phyloP scores from a whole-genome alignment of 2,797 vertebrate species.

The Euthynnus affinis region DNA sequence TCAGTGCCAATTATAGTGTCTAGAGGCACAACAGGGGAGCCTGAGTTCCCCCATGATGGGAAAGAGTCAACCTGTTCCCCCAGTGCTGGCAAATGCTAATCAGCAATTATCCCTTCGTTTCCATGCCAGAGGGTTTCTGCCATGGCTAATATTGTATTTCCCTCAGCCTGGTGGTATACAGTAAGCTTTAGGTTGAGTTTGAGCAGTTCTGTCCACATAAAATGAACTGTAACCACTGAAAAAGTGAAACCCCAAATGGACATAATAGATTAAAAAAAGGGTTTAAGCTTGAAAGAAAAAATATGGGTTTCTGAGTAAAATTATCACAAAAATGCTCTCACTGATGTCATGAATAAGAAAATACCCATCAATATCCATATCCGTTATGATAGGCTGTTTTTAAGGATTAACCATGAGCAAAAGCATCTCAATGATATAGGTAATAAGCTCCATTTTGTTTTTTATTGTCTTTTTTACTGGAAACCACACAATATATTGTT shows the following conservation, averaged over 20 bases:
- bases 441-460: background rate
- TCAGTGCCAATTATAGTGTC: conserved; percentile 82
- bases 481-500: background rate
- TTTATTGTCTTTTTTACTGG: background rate
- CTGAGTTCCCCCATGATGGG: conserved; percentile 61
- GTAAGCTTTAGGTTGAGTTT: conserved; percentile 43
- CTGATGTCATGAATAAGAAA: background rate
- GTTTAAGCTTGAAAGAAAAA: background rate
- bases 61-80: conserved; percentile 75
- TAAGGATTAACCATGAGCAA: background rate
- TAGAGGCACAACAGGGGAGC: conserved; percentile 76
- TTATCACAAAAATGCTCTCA: too few relatives aligned
- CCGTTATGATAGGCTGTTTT: background rate
- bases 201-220: conserved; percentile 19
- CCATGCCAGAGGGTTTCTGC: conserved; percentile 58
- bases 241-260: conserved; percentile 1
- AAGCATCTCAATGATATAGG: background rate
- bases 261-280: background rate
- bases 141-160: conserved; percentile 57
- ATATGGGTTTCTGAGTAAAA: background rate
- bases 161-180: conserved; percentile 39
- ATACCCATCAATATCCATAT: too few relatives aligned
- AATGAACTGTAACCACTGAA: background rate
- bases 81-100: conserved; percentile 76
- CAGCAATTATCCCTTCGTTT: conserved; percentile 79